Percentiles rank a stretch among this genome's conserved stretches.
These are phyloP conservation scores for Presbytis comata DNA, from an alignment of 2,797 vertebrate genomes.

Conservation along the genomic window DNA sequence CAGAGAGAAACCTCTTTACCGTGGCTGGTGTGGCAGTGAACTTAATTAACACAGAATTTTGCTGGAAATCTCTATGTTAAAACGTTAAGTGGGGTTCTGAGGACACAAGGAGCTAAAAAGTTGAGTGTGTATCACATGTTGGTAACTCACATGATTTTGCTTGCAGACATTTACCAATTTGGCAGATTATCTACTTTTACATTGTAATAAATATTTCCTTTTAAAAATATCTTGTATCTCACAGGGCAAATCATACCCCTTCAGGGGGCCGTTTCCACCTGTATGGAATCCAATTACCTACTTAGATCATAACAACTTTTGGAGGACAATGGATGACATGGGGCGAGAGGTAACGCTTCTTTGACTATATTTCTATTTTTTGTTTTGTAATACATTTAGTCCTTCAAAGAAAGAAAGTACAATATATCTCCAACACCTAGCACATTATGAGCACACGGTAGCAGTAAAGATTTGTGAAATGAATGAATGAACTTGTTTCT, in stretches of 20 bases:
- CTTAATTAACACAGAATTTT: background rate
- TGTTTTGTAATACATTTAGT: slow-evolving; percentile 23
- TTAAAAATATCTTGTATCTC: slow-evolving; percentile 49
- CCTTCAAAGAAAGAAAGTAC: slow-evolving; percentile 21
- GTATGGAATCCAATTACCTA: slow-evolving; percentile 93
- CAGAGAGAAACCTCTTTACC: background rate
- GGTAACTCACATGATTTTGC: slow-evolving; percentile 11
- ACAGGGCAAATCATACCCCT: slow-evolving; percentile 94
- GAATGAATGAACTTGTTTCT: slow-evolving; percentile 21
- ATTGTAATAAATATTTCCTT: background rate
- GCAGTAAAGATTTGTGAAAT: slow-evolving; percentile 37
- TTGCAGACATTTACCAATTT: slow-evolving; percentile 1
- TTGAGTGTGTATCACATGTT: background rate
- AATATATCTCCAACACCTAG: background rate
- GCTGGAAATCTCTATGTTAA: background rate
- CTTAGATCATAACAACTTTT: slow-evolving; percentile 96
- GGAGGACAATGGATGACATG: slow-evolving; percentile 96
- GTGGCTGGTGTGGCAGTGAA: background rate
- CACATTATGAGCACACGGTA: background rate
- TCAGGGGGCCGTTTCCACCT: slow-evolving; percentile 92
- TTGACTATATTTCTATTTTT: background rate
- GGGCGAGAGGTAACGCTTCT: slow-evolving; percentile 91
- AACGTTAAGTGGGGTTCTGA: background rate
- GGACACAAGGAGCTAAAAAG: slow-evolving; percentile 1
- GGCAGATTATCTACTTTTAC: slow-evolving; percentile 6